These are phyloP conservation scores for Mnemiopsis leidyi DNA, from an alignment of 37 sponge, comb jelly and placozoan species.

Conservation along the genomic window DNA sequence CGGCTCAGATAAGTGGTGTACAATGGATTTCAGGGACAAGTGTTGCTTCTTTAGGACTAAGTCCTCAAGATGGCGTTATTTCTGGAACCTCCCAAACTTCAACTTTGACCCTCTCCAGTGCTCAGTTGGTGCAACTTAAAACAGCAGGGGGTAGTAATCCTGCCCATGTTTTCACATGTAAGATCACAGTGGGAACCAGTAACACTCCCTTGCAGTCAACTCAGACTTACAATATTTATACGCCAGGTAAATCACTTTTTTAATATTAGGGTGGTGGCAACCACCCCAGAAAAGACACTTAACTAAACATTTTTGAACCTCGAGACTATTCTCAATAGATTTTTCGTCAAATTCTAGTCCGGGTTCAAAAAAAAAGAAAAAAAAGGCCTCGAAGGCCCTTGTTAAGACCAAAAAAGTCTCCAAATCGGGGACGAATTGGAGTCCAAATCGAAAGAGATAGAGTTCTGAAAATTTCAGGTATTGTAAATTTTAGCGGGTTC, in stretches of 20 bases:
- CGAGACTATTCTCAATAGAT: too few species aligned
- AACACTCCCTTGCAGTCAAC: not conserved
- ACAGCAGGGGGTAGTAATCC: not conserved
- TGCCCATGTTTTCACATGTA: not conserved
- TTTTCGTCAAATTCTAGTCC: too few species aligned
- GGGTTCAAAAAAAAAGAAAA: too few species aligned
- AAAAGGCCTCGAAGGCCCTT: too few species aligned
- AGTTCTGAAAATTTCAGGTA: too few species aligned
- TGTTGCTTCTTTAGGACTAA: not conserved
- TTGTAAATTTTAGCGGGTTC: too few species aligned
- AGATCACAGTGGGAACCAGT: not conserved
- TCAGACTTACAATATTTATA: not conserved
- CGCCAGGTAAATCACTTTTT: not conserved
- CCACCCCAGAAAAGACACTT: too few species aligned
- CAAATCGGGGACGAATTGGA: too few species aligned
- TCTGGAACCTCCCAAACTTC: not conserved
- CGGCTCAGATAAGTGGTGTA: not conserved
- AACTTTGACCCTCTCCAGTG: not conserved
- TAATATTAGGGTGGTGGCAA: too few species aligned
- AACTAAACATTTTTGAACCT: too few species aligned
- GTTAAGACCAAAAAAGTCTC: too few species aligned
- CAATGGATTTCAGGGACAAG: not conserved
- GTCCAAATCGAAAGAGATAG: too few species aligned
- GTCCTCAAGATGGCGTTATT: not conserved
- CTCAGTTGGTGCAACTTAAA: not conserved